Conservation (phyloP, 2,797 vertebrate genomes). For the Xiphophorus birchmanni region DNA sequence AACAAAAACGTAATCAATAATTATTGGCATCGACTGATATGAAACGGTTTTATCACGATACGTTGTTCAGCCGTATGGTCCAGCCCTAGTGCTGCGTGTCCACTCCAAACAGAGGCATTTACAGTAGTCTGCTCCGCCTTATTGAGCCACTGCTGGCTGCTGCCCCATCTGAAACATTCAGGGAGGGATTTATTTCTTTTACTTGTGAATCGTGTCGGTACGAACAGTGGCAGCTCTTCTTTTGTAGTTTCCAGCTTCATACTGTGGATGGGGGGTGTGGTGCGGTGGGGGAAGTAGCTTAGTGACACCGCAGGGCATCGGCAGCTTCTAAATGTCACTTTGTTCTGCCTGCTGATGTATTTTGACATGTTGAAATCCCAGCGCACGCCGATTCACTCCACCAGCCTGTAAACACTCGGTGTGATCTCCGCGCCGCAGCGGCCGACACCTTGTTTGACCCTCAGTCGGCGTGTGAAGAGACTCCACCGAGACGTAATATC, state of each 20-base stretch:
- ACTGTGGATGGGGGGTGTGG: neutral
- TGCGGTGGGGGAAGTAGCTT: slow-evolving; percentile 2
- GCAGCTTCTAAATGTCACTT: slow-evolving; percentile 59
- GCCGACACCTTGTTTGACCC: slow-evolving; percentile 58
- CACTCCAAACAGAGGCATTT: neutral
- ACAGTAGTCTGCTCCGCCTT: neutral
- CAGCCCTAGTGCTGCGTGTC: neutral
- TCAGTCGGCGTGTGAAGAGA: slow-evolving; percentile 31
- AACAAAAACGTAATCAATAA: too few species aligned
- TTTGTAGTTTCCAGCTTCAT: slow-evolving; percentile 16
- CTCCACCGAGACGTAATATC: slow-evolving; percentile 50
- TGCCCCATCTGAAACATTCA: neutral
- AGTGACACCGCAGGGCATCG: slow-evolving; percentile 38
- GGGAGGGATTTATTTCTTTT: neutral
- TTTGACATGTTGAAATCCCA: slow-evolving; percentile 65
- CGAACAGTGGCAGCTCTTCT: slow-evolving; percentile 1
- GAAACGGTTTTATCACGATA: too few species aligned
- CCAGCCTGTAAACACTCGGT: slow-evolving; percentile 48
- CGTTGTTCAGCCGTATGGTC: too few species aligned
- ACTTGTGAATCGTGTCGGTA: neutral
- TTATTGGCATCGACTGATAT: too few species aligned
- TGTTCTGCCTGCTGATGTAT: slow-evolving; percentile 53
- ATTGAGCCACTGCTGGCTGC: neutral
- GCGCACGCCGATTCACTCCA: slow-evolving; percentile 36
- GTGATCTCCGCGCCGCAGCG: slow-evolving; percentile 25